Evolutionary conservation across 2,113 vertebrate species (phyloP), one percentile per base, ranked within the genome.

Genomic region (Gasterosteus nipponicus): DNA sequence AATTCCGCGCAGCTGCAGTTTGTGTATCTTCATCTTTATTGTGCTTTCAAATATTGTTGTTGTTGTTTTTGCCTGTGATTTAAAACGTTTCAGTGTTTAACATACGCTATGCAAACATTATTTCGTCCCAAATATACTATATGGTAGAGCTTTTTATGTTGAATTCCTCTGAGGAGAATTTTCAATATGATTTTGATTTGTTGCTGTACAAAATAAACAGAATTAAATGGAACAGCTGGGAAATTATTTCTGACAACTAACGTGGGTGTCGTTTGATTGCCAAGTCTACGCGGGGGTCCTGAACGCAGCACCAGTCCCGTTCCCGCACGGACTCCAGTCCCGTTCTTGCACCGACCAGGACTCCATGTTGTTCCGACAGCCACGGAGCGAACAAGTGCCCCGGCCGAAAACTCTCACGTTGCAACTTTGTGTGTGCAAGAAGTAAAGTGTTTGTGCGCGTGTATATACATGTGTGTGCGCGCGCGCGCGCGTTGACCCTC

Each of bases 281-380:
- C 18, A 39, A 4, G 10, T 0, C 51, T 26, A 39, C 46, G 15
- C 59, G 2, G 10, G 7, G 71, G 0, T 19, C 73, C 0, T 89
- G 77, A 87, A 91, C 61, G 78, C 84, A 74, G 12, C 77, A 35
- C 10, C 29, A 49, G 46, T 80, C 82, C 89, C 4, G 46, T 70
- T 87, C 84, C 87, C 47, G 63, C 0, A 1, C 7, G 12, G 0
- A 29, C 2, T 92, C 92, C 89, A 64, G 42, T 58, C 70, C 93
- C 1, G 69, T 65, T 92, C 41, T 93, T 93, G 22, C 65, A 1
- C 5, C 42, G 33, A 33, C 79, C 85, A 35, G 71, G 89, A 85
- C 90, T 94, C 92, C 93, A 93, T 95, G 94, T 95, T 94, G 92
- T 93, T 93, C 90, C 72, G 87, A 82, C 89, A 94, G 91, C 90